These are phyloP conservation scores for Bufotes viridis DNA, from an alignment of 2,797 vertebrate species.

Conservation along the genomic window DNA sequence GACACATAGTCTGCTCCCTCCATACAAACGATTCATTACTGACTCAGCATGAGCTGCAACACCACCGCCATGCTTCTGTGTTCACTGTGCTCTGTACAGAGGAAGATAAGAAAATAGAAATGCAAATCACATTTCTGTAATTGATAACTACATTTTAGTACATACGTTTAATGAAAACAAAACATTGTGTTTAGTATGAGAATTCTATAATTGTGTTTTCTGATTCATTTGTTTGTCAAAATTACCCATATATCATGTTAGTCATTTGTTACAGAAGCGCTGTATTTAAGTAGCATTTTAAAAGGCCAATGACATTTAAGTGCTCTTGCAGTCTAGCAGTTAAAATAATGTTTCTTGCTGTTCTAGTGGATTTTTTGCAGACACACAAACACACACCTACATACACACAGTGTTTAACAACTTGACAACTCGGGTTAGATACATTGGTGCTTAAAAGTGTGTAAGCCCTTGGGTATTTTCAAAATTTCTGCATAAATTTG, in stretches of 20 bases:
- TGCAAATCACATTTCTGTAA: constrained; percentile 42
- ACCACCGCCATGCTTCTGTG: constrained; percentile 13
- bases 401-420: not conserved
- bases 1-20: constrained; percentile 34
- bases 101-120: constrained; percentile 42
- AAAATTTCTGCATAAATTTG: too few species aligned
- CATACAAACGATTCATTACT: constrained; percentile 45
- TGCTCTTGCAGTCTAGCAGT: not conserved
- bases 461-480: too few species aligned
- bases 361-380: not conserved
- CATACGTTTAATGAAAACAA: constrained; percentile 31
- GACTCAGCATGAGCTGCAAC: constrained; percentile 30
- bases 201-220: constrained; percentile 23
- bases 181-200: constrained; percentile 23
- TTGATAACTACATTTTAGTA: constrained; percentile 23
- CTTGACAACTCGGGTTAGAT: not conserved
- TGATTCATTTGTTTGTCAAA: constrained; percentile 21
- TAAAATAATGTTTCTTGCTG: not conserved
- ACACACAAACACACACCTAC: not conserved
- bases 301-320: constrained; percentile 22
- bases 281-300: constrained; percentile 15
- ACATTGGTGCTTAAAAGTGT: too few species aligned
- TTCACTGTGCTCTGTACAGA: constrained; percentile 5
- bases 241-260: constrained; percentile 20
- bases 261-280: not conserved